Evolutionary conservation across 2,113 vertebrate species (phyloP).

Genomic region (Eulacestoma nigropectus): DNA sequence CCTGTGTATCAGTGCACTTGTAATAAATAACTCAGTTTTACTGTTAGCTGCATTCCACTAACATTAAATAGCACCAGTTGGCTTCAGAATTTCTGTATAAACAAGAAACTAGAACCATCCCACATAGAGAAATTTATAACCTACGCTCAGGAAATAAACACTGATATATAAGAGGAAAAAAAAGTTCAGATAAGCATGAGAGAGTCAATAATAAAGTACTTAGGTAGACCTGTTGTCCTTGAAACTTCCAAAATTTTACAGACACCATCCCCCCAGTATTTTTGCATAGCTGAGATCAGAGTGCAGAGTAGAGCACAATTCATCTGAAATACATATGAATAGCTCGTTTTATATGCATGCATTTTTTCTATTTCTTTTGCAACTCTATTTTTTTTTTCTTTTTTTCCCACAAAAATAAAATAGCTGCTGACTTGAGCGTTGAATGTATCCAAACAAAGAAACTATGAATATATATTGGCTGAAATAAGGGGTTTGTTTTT

Average conservation of each 20-base stretch:
- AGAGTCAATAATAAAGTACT: background rate
- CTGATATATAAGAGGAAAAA: background rate
- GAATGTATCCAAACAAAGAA: background rate
- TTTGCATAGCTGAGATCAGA: background rate
- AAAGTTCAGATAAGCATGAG: background rate
- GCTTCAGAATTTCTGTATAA: background rate
- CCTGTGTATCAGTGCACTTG: background rate
- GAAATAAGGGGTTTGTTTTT: background rate
- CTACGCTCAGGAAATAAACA: background rate
- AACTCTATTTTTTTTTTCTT: background rate
- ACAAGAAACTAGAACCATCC: background rate
- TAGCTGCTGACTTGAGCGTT: background rate
- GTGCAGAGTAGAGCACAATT: background rate
- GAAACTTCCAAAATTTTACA: background rate
- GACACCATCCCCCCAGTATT: background rate
- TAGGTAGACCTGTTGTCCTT: background rate
- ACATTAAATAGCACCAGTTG: background rate
- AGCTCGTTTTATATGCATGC: background rate
- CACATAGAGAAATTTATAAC: background rate
- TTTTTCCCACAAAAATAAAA: background rate
- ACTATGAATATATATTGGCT: slow-evolving; percentile 35
- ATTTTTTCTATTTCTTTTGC: background rate
- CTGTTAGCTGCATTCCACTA: background rate
- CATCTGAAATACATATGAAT: background rate
- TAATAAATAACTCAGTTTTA: background rate